Evolutionary conservation across 1,140 invertebrate genomes (phyloP).

Genomic region (Aphelenchoides besseyi): DNA sequence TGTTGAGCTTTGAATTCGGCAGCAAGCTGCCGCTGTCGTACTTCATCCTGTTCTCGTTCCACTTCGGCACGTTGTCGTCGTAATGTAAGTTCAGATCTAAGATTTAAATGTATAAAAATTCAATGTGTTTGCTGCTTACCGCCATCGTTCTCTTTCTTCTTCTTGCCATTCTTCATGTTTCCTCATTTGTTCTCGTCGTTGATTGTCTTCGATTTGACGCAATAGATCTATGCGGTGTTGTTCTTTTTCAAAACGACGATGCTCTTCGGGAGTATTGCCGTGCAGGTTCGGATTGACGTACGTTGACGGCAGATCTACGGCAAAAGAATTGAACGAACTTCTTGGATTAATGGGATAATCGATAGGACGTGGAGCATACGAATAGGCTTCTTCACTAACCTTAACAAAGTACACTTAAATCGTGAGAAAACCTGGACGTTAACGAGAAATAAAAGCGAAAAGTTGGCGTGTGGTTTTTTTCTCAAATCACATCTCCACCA

Average conservation of each 20-base stretch:
- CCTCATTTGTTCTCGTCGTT: slow-evolving; percentile 41
- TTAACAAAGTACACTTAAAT: slow-evolving; percentile 4
- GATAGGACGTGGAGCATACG: neutral
- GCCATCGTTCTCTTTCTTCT: slow-evolving; percentile 48
- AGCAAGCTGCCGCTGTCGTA: slow-evolving; percentile 25
- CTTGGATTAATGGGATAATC: slow-evolving; percentile 8
- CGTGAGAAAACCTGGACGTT: neutral
- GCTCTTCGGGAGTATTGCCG: slow-evolving; percentile 21
- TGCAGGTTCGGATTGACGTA: slow-evolving; percentile 9
- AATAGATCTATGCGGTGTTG: slow-evolving; percentile 43
- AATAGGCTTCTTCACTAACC: neutral
- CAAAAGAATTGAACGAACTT: slow-evolving; percentile 27
- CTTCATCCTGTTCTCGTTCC: slow-evolving; percentile 33
- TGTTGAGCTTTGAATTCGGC: slow-evolving; percentile 45
- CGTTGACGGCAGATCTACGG: neutral
- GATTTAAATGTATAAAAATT: neutral
- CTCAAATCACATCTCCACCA: too few relatives aligned
- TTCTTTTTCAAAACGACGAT: slow-evolving; percentile 37
- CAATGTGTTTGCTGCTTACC: slow-evolving; percentile 27
- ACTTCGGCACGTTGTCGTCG: slow-evolving; percentile 39
- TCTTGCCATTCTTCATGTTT: slow-evolving; percentile 51
- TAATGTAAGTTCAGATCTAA: neutral
- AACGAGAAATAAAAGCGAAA: too few relatives aligned
- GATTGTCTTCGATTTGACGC: slow-evolving; percentile 52
- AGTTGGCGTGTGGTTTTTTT: neutral